Base-by-base conservation (phyloP, 2,113 vertebrate genomes). In the Polyodon spathula region DNA sequence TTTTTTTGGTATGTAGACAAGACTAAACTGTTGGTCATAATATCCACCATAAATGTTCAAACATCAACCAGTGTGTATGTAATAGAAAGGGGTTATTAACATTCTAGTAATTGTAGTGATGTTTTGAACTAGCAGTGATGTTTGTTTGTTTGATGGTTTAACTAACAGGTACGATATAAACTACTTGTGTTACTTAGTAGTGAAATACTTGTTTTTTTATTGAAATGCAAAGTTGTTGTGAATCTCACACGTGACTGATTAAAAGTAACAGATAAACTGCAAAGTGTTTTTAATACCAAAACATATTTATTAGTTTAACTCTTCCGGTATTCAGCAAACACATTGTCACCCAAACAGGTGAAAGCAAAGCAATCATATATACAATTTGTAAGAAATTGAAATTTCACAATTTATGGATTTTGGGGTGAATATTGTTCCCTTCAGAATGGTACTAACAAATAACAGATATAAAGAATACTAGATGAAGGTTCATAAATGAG, bases 181-280 rank as follows among this genome's bases (percentile, higher is more conserved):
- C 43, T 40, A 55, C 40, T 43, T 43, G 27, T 16, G 59, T 64
- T 46, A 64, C 61, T 61, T 54, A 64, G 16, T 53, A 64, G 59
- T 61, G 58, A 68, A n/a, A 55, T 7, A 55, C 40, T 64, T 61
- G n/a, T 53, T 50, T 67, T 60, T 60, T 43, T 56, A 57, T 63
- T 57, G 63, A 67, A 61, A 60, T 17, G 46, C 27, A 50, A 63
- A 40, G 60, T 54, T 67, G 12, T 67, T 67, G 61, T 67, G 61
- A 58, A 63, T 39, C 39, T 44, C 55, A 38, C 38, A 7, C 12
- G 54, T 50, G 48, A 12, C 12, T 12, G 15, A 50, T 12, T 50
- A 50, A 50, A 50, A 50, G 48, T 6, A 50, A n/a, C 15, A n/a
- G 12, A n/a, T 50, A n/a, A 50, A 12, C 48, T 50, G 27, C 27